phyloP scores from a whole-genome alignment of 2,797 vertebrate species.

The Danio aesculapii region DNA sequence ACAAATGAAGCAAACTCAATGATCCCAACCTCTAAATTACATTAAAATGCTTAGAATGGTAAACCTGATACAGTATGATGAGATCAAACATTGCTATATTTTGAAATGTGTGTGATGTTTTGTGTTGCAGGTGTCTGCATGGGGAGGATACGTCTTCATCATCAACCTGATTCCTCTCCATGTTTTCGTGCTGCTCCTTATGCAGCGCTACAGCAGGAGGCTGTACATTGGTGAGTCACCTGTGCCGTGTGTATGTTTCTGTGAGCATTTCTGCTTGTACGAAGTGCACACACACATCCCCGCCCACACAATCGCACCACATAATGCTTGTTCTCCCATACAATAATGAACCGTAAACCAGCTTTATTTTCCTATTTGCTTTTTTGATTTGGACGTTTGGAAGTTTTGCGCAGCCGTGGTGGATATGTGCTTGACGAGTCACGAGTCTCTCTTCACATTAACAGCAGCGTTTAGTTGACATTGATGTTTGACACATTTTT shows the following conservation, averaged over 20 bases:
- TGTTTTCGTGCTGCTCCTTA: constrained; percentile 92
- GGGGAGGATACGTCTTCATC: constrained; percentile 98
- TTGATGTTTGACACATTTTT: constrained; percentile 32
- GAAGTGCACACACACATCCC: constrained; percentile 13
- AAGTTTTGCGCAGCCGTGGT: neutral
- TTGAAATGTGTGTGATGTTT: constrained; percentile 13
- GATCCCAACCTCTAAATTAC: too few species aligned
- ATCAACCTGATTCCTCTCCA: constrained; percentile 98
- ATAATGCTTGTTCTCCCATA: neutral
- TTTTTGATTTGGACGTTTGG: constrained; percentile 1
- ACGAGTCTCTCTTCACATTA: constrained; percentile 5
- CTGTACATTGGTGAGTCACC: constrained; percentile 92
- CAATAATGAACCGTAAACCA: constrained; percentile 34
- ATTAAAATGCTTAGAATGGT: too few species aligned
- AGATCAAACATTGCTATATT: neutral
- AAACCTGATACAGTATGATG: neutral
- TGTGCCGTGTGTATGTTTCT: constrained; percentile 23
- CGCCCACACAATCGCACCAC: constrained; percentile 32
- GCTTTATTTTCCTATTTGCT: neutral
- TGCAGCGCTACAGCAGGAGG: constrained; percentile 94
- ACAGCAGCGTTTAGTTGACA: constrained; percentile 35
- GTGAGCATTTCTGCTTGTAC: neutral
- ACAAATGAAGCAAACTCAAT: too few species aligned
- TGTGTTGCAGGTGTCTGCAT: constrained; percentile 89
- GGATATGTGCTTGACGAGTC: neutral